Conservation (phyloP, 2,888 invertebrate genomes). For the Ectobius pallidus region DNA sequence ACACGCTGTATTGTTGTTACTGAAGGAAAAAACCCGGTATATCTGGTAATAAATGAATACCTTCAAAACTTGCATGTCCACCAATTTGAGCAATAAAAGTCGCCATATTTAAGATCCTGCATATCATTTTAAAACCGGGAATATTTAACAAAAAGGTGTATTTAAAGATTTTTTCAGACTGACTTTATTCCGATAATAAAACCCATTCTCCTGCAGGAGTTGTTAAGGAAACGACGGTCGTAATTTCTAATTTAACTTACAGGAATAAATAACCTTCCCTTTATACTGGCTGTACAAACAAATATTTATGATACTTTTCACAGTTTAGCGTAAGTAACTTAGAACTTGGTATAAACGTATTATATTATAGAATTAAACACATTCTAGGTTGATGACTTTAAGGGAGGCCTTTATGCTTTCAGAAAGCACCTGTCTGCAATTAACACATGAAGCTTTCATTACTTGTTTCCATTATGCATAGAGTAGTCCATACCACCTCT, state of each 20-base stretch:
- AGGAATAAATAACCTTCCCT: background rate
- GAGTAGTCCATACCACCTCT: background rate
- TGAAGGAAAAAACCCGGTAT: too few species aligned
- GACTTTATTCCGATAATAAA: background rate
- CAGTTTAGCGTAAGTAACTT: background rate
- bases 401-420: background rate
- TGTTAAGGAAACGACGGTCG: background rate
- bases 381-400: background rate
- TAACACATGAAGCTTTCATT: background rate
- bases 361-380: background rate
- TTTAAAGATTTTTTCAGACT: background rate
- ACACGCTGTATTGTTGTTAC: too few species aligned
- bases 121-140: background rate
- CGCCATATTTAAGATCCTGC: too few species aligned
- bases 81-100: too few species aligned
- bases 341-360: background rate
- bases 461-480: conserved; percentile 10
- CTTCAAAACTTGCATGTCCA: too few species aligned
- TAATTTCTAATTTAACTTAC: background rate
- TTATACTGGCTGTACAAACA: background rate
- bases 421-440: background rate
- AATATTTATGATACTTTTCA: background rate
- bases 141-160: background rate
- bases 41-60: too few species aligned
- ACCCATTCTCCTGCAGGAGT: background rate